Evolutionary conservation across 2,113 vertebrate genomes (phyloP), one percentile per base, ranked within the genome.

Genomic region (Artemisiospiza belli): DNA sequence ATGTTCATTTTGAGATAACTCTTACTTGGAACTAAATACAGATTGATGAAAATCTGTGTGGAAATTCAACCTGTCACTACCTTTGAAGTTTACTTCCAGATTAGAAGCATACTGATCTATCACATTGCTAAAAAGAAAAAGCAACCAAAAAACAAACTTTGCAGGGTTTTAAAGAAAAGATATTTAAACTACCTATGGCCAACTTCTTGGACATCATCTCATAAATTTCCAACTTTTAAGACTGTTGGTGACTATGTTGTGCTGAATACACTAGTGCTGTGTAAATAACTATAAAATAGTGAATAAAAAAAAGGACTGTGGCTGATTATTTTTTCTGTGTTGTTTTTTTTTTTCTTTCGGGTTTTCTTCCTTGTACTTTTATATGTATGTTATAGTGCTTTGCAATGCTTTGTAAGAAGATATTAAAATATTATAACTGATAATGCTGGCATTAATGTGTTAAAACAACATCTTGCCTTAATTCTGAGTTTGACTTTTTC

Each of bases 51-150:
- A 87, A 64, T 23, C 5, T 39, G 2, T 28, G 9, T 47, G 35
- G 78, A 62, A 89, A 25, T 15, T 46, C 33, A 69, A 31, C 11
- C 27, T 0, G 0, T 23, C 25, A 4, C 4, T 16, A 3, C 9
- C 14, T 47, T 23, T 3, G 1, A 70, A 58, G 68, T 74, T 35
- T 46, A 27, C 28, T 49, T 90, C 22, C 25, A 31, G 25, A 28
- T 44, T 58, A 70, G 35, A 93, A 41, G 3, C 43, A 10, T 61
- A 39, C 9, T 66, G 30, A n/a, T 68, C 33, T 64, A 57, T 43
- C 6, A 15, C 22, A 43, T 8, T 64, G 22, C 35, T 86, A 77
- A 59, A 86, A 80, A 10, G 24, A 47, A 7, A 9, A 46, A 46
- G 5, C 46, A 47, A 49, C 12, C 12, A 33, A 11, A n/a, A 57